Percentiles rank a stretch among this genome's conserved stretches.
Conservation (phyloP, 92 coral and sea anemone species). For the Micromussa lordhowensis region DNA sequence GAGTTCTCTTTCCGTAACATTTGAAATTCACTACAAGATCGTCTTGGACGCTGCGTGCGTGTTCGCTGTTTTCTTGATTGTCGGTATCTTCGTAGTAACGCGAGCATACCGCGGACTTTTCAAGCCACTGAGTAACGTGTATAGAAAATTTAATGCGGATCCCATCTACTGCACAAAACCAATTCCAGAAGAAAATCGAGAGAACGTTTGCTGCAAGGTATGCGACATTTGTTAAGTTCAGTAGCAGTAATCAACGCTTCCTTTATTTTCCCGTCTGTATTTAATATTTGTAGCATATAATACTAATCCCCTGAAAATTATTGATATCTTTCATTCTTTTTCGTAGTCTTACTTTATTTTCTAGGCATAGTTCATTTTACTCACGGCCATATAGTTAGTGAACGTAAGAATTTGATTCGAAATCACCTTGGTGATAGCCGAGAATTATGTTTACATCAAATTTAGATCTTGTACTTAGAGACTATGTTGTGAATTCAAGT, state of each 20-base stretch:
- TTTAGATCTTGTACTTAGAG: not conserved
- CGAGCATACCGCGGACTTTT: not conserved
- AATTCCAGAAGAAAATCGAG: conserved; percentile 3
- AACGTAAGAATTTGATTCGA: not conserved
- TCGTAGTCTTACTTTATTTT: not conserved
- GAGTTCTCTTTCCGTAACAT: not conserved
- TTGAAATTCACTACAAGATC: conserved; percentile 12
- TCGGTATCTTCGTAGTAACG: not conserved
- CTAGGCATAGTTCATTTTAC: not conserved
- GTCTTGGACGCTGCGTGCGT: not conserved
- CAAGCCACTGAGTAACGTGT: not conserved
- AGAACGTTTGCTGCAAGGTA: not conserved
- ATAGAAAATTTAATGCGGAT: not conserved
- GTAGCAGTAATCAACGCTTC: not conserved
- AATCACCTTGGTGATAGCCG: not conserved
- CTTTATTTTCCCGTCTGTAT: not conserved
- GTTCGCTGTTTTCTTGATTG: not conserved
- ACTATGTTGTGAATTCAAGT: not conserved
- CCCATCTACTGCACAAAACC: conserved; percentile 1
- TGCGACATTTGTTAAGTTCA: not conserved
- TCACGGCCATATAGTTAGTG: not conserved
- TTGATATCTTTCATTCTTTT: not conserved
- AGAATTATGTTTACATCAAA: not conserved
- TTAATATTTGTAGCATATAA: not conserved
- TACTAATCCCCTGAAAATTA: not conserved